Percentiles rank a stretch among this genome's conserved stretches.
Conservation (phyloP, 2,797 vertebrate genomes). For the Pseudochaenichthys georgianus region DNA sequence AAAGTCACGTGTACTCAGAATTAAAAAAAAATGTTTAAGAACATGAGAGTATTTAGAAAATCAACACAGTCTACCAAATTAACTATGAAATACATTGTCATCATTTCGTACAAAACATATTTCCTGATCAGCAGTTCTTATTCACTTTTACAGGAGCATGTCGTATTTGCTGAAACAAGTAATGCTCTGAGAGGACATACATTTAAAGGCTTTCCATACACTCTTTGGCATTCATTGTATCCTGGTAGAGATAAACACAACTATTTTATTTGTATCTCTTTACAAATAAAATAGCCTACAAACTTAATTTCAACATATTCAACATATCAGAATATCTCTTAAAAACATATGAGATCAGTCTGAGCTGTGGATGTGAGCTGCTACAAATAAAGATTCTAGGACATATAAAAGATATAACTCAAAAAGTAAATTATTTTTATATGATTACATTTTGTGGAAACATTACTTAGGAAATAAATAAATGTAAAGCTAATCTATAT, state of each 20-base stretch:
- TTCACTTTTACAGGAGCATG: background rate
- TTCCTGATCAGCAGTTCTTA: background rate
- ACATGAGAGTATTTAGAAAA: too few relatives aligned
- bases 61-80: too few relatives aligned
- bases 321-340: background rate
- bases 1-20: too few relatives aligned
- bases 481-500: too few relatives aligned
- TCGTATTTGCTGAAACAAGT: background rate
- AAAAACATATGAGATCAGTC: background rate
- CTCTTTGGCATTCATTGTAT: background rate
- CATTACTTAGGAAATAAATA: too few relatives aligned
- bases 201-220: background rate
- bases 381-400: too few relatives aligned
- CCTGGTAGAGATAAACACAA: background rate
- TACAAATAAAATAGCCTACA: background rate
- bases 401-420: too few relatives aligned
- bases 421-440: too few relatives aligned
- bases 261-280: background rate
- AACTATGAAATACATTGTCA: too few relatives aligned
- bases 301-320: background rate
- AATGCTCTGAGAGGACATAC: background rate
- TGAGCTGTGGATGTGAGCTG: background rate
- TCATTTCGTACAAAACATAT: background rate
- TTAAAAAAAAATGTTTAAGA: too few relatives aligned
- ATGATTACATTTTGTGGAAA: too few relatives aligned